Evolutionary conservation across 2,888 invertebrate species (phyloP), one percentile per base, ranked within the genome.

Genomic region (Lepidocyrtinus sp.): DNA sequence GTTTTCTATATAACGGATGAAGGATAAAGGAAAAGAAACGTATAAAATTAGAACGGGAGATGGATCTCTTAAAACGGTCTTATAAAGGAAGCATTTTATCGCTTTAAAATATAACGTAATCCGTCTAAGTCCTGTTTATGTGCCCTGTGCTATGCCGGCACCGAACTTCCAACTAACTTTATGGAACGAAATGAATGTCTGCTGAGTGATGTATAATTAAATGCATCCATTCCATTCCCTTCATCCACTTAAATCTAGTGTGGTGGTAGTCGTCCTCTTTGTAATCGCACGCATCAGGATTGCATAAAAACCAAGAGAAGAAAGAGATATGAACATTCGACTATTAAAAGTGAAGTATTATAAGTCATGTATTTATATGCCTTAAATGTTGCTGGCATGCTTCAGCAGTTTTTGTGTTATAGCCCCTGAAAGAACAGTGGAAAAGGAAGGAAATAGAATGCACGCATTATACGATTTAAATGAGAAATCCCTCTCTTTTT

Each of bases 201-300:
- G 69, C 79, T 83, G 76, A 81, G 71, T 82, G 82, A 84, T 84
- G 81, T 83, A 83, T 84, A 84, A 84, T 84, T 84, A 84, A 84
- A 84, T 84, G 80, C 82, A 81, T 84, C 81, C 83, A 82, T 82
- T 75, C 76, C 78, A 65, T 82, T 81, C 61, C 72, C 82, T 75
- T 82, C 75, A 78, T 82, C 82, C 79, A 75, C 75, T 77, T 75
- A 74, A 78, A 82, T 82, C 78, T 65, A 78, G 68, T 64, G 72
- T 19, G 24, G 62, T 17, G 25, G n/a, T n/a, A 15, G 17, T n/a
- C 36, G 19, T 71, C 59, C 70, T n/a, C n/a, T n/a, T n/a, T n/a
- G n/a, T n/a, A n/a, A n/a, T n/a, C n/a, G 36, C 61, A 15, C 5
- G 59, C 9, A 59, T 17, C 59, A 26, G 64, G 72, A 73, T 73